Evolutionary conservation across 2,113 vertebrate species (phyloP), one percentile per base, ranked within the genome.

Genomic region (Xerus inauris): DNA sequence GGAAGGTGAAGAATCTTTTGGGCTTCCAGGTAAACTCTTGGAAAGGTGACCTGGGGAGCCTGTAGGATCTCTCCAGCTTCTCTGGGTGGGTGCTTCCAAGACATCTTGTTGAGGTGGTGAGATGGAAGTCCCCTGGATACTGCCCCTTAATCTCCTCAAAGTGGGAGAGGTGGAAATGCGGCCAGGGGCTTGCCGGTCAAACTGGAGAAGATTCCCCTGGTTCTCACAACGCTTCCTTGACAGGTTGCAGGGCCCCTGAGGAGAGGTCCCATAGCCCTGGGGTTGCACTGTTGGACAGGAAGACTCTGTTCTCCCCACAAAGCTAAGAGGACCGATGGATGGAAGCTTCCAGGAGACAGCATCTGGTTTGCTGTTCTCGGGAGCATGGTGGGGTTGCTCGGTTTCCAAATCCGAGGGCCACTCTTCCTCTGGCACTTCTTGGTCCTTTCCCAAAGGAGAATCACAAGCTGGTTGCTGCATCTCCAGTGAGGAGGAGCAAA

Each of bases 131-230:
- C 98, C 98, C 35, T 98, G 64, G n/a, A 98, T 98, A 82, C 87
- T 97, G 62, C 98, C 99, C 95, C 99, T 99, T 93, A 99, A 98
- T 65, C 98, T 98, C 89, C 99, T 99, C 91, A 99, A 81, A 8
- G 99, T 99, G 40, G 99, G 99, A 65, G 99, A 99, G 1, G 99
- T 99, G 62, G 99, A 99, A 98, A 99, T 99, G 80, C 99, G 98
- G 28, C 97, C 99, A 0, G 98, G 98, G 14, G 99, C 99, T 24
- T 99, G 99, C 4, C 98, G 98, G 77, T 99, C 96, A 87, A 99
- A 99, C 94, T 99, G 99, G 93, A 99, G 99, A 1, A 98, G 95
- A 0, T 94, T 96, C 0, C 94, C 96, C 3, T 94, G 96, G 90
- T 93, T 98, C 77, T 96, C 96, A 8, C 67, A 64, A 0, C 6